Base-by-base conservation (phyloP, 2,888 invertebrate species). In the Octonoba sinensis region DNA sequence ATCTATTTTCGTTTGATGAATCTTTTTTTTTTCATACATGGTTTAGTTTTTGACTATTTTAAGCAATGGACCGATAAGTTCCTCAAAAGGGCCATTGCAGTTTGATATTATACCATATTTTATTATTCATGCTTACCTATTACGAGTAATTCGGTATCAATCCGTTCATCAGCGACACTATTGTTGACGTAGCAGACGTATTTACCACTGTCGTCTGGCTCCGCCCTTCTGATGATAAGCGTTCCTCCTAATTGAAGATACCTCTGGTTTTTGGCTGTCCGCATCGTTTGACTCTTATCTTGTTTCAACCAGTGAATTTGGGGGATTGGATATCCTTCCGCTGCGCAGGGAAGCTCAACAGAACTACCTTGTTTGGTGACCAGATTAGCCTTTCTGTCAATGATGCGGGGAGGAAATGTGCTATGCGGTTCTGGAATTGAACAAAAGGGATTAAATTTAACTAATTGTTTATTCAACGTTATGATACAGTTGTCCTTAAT, bases 261-360 rank as follows among this genome's bases (percentile, higher is more conserved):
- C 18, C 87, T 60, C 24, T 73, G 73, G 44, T 46, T 78, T 22
- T 77, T 83, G 46, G 71, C 49, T 15, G 79, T 54, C 3, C 71
- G 51, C 16, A 72, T 44, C 18, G 72, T 59, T 51, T 83, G 76
- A 27, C 59, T 71, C 47, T 76, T 75, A 15, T 84, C 82, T 27
- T 69, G 36, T 57, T 81, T 73, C 57, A 82, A 69, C 85, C 84
- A 93, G 93, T 93, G 93, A 91, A 92, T 92, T 83, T 92, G 87
- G 86, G 93, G 94, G 85, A 93, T 91, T 59, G 94, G 94, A 90
- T 91, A 93, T 11, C 91, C 92, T 88, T 93, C 93, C 64, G 93
- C 92, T 86, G 92, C 92, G 87, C 93, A 93, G 70, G 93, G 88
- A 77, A 93, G 88, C 20, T 91, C 91, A 86, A 92, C 90, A 87